Base-by-base conservation (phyloP, 2,797 vertebrate genomes). In the Cottoperca gobio region DNA sequence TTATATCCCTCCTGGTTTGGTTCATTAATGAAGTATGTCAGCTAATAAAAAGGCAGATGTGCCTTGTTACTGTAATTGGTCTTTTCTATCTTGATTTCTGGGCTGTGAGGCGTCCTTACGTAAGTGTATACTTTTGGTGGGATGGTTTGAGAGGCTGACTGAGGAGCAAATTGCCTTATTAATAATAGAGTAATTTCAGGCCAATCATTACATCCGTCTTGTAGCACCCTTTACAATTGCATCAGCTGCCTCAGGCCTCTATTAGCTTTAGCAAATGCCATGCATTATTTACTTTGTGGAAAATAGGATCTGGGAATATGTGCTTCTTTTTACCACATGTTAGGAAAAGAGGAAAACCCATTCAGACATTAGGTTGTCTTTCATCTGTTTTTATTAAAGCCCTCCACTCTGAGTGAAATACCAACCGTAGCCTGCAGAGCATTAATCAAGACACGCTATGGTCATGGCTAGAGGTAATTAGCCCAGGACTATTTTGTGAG, bases 41-140 rank as follows among this genome's bases (percentile, higher is more conserved):
- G 85, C 69, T 86, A 88, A 91, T 91, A 81, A 89, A n/a, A 91
- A 89, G 81, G 80, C 86, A 86, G 86, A 91, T 91, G 88, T 83
- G 86, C 70, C 66, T 80, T 78, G 86, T 79, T 91, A 84, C 76
- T 88, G 72, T 90, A 91, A 93, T 90, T 88, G 88, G 72, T 80
- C 82, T 79, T 88, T 92, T 89, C 86, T 77, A 73, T 86, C 86
- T 79, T 81, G 83, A 88, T 90, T 85, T 82, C 82, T 45, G 81
- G 70, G 77, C 87, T 81, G 64, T 31, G 68, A 78, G 70, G 78
- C 35, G 0, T 75, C 65, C 70, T 91, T 86, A 87, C 33, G 12
- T 82, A 88, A 89, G 80, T 75, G 71, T 68, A 42, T 65, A 70
- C 68, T 87, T 85, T 84, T 2, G 28, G 50, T 84, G 80, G 66